These are phyloP conservation scores for Drosophila kohkoa DNA, from an alignment of 1,140 invertebrate genomes.

Conservation along the genomic window DNA sequence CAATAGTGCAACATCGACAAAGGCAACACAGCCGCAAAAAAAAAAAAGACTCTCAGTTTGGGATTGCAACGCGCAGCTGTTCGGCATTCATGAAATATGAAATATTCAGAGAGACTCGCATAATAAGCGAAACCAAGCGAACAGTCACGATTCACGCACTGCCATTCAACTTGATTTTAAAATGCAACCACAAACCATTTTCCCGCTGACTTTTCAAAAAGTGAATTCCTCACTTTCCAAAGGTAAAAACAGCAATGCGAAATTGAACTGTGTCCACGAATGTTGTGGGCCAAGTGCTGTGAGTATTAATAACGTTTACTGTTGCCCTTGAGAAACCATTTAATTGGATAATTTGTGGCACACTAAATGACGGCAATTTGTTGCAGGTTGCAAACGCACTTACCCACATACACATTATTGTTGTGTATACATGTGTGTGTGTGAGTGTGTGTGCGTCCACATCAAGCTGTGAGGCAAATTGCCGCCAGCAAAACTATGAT, in stretches of 20 bases:
- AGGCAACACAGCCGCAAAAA: neutral
- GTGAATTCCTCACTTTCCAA: neutral
- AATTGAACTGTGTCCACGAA: neutral
- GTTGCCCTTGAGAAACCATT: slow-evolving; percentile 1
- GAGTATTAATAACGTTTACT: neutral
- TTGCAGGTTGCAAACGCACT: slow-evolving; percentile 1
- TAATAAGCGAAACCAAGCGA: slow-evolving; percentile 9
- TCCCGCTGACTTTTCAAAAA: slow-evolving; percentile 2
- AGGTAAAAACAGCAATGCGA: neutral
- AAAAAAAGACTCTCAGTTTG: slow-evolving; percentile 4
- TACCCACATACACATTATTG: neutral
- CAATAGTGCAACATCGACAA: slow-evolving; percentile 2
- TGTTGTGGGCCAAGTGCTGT: neutral
- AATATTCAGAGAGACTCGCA: slow-evolving; percentile 20
- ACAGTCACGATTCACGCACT: slow-evolving; percentile 18
- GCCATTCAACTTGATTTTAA: slow-evolving; percentile 18
- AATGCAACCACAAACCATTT: slow-evolving; percentile 27
- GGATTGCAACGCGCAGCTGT: slow-evolving; percentile 2
- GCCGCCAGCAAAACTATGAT: slow-evolving; percentile 38
- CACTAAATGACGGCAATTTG: slow-evolving; percentile 27
- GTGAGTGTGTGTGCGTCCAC: neutral
- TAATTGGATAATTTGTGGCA: slow-evolving; percentile 27
- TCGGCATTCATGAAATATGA: slow-evolving; percentile 33
- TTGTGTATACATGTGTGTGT: neutral
- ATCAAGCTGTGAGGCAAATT: slow-evolving; percentile 40